Conservation (phyloP, 2,888 invertebrate genomes). For the Arge pagana region DNA sequence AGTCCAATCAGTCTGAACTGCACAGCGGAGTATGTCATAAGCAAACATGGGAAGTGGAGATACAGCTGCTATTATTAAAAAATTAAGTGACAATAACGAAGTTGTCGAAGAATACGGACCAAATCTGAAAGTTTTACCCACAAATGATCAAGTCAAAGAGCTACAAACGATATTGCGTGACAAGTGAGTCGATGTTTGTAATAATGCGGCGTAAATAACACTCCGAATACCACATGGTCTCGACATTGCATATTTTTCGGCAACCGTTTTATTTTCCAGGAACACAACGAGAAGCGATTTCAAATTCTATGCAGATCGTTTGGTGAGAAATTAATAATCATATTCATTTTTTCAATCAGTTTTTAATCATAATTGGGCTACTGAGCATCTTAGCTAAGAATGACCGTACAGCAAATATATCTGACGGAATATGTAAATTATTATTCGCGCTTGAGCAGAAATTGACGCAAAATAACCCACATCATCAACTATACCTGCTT, state of each 20-base stretch:
- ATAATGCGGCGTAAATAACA: background rate
- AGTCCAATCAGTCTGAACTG: too few species aligned
- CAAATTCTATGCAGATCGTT: slow-evolving; percentile 96
- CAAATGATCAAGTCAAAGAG: slow-evolving; percentile 81
- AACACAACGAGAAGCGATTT: slow-evolving; percentile 93
- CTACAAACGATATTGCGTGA: slow-evolving; percentile 85
- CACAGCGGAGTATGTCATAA: slow-evolving; percentile 20
- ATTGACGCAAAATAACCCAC: too few species aligned
- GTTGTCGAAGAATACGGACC: slow-evolving; percentile 67
- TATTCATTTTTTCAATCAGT: too few species aligned
- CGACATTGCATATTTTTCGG: background rate
- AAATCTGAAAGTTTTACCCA: slow-evolving; percentile 72
- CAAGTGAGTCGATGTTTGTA: slow-evolving; percentile 65
- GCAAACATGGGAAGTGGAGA: slow-evolving; percentile 56
- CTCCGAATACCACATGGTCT: slow-evolving; percentile 15
- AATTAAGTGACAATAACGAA: slow-evolving; percentile 53
- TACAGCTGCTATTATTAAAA: slow-evolving; percentile 44
- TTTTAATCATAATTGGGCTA: too few species aligned
- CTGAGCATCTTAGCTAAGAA: too few species aligned
- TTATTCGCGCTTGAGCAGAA: too few species aligned
- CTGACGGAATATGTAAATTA: too few species aligned
- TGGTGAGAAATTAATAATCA: slow-evolving; percentile 65
- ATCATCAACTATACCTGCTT: too few species aligned
- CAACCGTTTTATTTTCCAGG: slow-evolving; percentile 62
- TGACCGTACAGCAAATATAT: too few species aligned